Base-by-base conservation (phyloP, 2,888 invertebrate genomes). In the Drosophila prostipennis region DNA sequence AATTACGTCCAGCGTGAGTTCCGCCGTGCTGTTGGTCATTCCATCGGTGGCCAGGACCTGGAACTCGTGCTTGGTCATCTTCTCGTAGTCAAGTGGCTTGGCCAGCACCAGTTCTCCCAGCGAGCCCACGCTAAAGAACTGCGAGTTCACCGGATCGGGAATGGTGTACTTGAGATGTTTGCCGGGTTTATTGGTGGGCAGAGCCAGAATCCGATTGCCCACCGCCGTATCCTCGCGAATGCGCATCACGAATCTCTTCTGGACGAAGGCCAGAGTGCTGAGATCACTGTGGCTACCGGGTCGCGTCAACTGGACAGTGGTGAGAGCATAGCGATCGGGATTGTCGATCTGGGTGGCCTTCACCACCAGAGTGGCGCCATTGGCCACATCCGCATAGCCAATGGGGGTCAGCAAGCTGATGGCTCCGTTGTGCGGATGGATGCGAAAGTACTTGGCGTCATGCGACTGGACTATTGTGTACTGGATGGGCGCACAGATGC, bases 331-430 rank as follows among this genome's bases (percentile, higher is more conserved):
- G 56, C 97, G 94, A 92, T 98, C 98, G 0, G 95, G 93, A 93
- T 98, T 98, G 92, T 98, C 97, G 69, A 95, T 93, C 90, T 96
- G 96, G 1, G 95, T 95, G 8, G 96, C 96, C 94, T 96, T 95
- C 16, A 97, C 94, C 52, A 97, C 96, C 39, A 97, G 92, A 2
- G 97, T 97, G 36, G 95, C 94, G 0, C 97, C 96, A 79, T 95
- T 94, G 11, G 93, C 90, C 6, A 96, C 92, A 74, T 95, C 95
- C 1, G 89, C 79, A 64, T 90, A 87, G 4, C 89, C 90, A 32
- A 92, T 89, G 7, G 90, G 89, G 2, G 90, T 89, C 1, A 91
- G 77, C n/a, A 92, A 75, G 0, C 90, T 91, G 11, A 92, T 89
- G 0, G 82, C 81, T 1, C 91, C 92, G 45, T 78, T 91, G 64